Base-by-base conservation (phyloP, 2,113 vertebrate species). In the Forbesichthys papilliferus region DNA sequence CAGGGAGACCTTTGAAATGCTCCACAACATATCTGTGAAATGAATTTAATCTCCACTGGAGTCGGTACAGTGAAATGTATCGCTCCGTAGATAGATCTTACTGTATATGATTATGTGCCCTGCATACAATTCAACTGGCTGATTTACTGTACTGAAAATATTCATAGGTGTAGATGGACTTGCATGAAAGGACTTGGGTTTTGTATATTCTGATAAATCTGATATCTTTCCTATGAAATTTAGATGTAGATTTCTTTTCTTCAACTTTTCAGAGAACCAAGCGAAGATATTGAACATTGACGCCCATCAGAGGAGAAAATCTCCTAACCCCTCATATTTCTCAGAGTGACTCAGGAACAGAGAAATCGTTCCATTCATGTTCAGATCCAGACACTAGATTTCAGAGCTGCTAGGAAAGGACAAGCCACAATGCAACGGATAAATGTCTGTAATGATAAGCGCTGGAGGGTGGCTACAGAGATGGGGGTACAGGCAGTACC, bases 1-100 rank as follows among this genome's bases (percentile, higher is more conserved):
- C 49, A 78, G 49, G 61, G 46, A 74, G 72, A 64, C 62, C 75
- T 77, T 59, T 79, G 76, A 85, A 79, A 75, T 13, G 27, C 27
- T 27, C 27, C 27, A 36, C 56, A 75, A 66, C 73, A 69, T 67
- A 66, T 62, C 42, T 34, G 36, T 68, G 66, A 71, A 75, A 79
- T 61, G 61, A 74, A 69, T 68, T 79, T 61, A 58, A 71, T 67
- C 78, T 69, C 64, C 65, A 20, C 57, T 61, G 78, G 56, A 81
- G 60, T 8, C 54, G 42, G 49, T 73, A 56, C 62, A 46, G 52
- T 75, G 52, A 77, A 67, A 59, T 51, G 49, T 46, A 10, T 27
- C 42, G 4, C 47, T 42, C 3, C 8, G 47, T 33, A 55, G 66
- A 42, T 42, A 8, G 36, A 42, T 42, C 5, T 6, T 42, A 42